These are phyloP conservation scores for Acromyrmex charruanus DNA, from an alignment of 1,140 invertebrate genomes.

Conservation along the genomic window DNA sequence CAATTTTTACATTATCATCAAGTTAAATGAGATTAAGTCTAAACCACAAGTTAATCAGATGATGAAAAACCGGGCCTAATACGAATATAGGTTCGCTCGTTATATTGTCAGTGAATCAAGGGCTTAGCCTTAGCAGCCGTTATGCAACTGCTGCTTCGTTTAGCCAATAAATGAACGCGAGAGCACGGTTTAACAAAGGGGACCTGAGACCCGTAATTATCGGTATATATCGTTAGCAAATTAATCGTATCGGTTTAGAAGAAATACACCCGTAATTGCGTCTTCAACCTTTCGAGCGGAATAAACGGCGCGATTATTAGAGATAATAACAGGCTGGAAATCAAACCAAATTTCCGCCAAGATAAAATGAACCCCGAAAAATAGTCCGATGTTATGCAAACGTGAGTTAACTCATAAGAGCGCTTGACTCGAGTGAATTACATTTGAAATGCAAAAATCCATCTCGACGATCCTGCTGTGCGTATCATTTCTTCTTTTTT, in stretches of 20 bases:
- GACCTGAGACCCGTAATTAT: slow-evolving; percentile 51
- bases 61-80: not conserved
- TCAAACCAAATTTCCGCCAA: slow-evolving; percentile 40
- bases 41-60: too few relatives aligned
- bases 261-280: slow-evolving; percentile 48
- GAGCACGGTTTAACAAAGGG: slow-evolving; percentile 46
- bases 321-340: slow-evolving; percentile 42
- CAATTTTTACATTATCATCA: too few relatives aligned
- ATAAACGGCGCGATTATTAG: slow-evolving; percentile 34
- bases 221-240: slow-evolving; percentile 47
- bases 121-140: slow-evolving; percentile 50
- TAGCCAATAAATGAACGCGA: slow-evolving; percentile 21
- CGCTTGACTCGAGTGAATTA: not conserved
- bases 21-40: too few relatives aligned
- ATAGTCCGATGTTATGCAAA: slow-evolving; percentile 14
- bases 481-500: not conserved
- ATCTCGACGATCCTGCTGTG: not conserved
- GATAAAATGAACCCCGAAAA: slow-evolving; percentile 28
- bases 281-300: slow-evolving; percentile 42
- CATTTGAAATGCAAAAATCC: slow-evolving; percentile 26
- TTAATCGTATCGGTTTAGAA: slow-evolving; percentile 53
- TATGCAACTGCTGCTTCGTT: slow-evolving; percentile 55
- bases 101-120: slow-evolving; percentile 43
- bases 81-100: not conserved
- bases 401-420: slow-evolving; percentile 7